These are phyloP conservation scores for Hyperopisus bebe DNA, from an alignment of 2,113 vertebrate species.

Conservation along the genomic window DNA sequence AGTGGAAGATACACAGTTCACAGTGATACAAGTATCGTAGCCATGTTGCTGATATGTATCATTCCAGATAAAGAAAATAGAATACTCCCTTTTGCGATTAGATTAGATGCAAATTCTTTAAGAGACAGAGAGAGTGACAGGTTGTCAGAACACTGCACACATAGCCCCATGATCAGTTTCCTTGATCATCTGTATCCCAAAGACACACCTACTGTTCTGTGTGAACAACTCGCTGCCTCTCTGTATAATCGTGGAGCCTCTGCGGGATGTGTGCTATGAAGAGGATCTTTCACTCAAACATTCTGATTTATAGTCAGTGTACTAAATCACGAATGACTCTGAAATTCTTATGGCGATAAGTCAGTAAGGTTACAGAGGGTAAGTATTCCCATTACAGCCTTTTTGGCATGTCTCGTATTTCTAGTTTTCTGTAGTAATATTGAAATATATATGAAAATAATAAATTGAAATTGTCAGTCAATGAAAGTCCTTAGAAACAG, in stretches of 20 bases:
- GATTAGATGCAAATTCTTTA: not conserved
- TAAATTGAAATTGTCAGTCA: not conserved
- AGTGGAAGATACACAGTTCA: not conserved
- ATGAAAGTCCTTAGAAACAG: not conserved
- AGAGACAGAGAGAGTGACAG: not conserved
- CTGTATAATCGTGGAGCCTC: not conserved
- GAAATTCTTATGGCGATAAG: not conserved
- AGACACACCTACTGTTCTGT: not conserved
- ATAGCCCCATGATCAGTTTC: not conserved
- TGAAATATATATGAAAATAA: not conserved
- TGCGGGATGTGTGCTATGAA: not conserved
- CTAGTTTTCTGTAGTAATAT: not conserved
- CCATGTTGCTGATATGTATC: not conserved
- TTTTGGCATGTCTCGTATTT: not conserved
- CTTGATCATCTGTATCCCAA: not conserved
- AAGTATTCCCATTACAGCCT: not conserved
- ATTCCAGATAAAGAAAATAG: not conserved
- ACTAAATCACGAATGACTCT: not conserved
- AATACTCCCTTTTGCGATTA: not conserved
- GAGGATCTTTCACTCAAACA: not conserved
- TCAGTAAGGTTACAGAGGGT: not conserved
- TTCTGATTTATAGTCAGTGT: not conserved
- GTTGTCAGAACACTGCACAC: not conserved
- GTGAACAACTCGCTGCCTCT: not conserved
- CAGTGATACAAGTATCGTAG: not conserved